These are phyloP conservation scores for Phainopepla nitens DNA, from an alignment of 2,113 vertebrate species.

Conservation along the genomic window DNA sequence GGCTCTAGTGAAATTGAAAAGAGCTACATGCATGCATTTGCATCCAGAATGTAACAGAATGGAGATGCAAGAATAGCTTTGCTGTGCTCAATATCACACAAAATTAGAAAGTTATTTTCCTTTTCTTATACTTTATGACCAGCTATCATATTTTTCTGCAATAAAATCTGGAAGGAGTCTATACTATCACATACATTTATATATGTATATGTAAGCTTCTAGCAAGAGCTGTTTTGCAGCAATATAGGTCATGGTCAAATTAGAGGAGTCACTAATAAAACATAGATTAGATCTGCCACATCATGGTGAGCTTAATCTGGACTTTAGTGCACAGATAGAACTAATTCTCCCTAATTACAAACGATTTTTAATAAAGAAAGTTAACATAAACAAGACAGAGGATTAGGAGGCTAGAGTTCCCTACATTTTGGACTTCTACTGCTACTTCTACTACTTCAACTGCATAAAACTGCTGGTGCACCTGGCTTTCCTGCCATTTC, in stretches of 20 bases:
- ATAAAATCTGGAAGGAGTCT: neutral
- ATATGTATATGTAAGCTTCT: neutral
- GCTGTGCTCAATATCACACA: neutral
- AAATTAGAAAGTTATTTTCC: neutral
- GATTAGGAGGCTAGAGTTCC: neutral
- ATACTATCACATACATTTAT: neutral
- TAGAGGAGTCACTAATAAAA: neutral
- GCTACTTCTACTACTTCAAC: neutral
- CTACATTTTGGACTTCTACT: neutral
- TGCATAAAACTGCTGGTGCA: neutral
- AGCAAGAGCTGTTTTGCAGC: neutral
- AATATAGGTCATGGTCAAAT: neutral
- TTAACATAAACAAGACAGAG: neutral
- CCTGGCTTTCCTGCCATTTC: neutral
- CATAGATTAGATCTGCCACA: neutral
- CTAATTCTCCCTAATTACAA: neutral
- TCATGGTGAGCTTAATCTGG: neutral
- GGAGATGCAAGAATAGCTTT: neutral
- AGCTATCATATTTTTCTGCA: neutral
- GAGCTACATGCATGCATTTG: constrained; percentile 8
- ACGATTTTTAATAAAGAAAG: neutral
- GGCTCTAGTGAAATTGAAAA: constrained; percentile 11
- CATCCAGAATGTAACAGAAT: constrained; percentile 6
- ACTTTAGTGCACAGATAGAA: neutral
- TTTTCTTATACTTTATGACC: neutral